Evolutionary conservation across 1,140 invertebrate species (phyloP).

Genomic region (Copidosoma floridanum): DNA sequence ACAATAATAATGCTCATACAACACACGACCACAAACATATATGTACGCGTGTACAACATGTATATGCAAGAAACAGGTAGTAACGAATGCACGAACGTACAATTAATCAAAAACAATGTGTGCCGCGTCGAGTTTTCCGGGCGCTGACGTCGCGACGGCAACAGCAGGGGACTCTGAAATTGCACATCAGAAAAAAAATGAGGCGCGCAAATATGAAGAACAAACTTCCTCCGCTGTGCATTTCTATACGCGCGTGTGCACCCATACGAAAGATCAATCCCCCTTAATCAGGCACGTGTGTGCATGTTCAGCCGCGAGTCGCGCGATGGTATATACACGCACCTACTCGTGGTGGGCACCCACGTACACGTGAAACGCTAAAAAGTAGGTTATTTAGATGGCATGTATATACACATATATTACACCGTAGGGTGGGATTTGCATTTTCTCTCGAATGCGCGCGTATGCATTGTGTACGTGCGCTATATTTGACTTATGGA

Average conservation of each 20-base stretch:
- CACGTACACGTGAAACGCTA: no score
- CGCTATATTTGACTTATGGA: constrained; percentile 12
- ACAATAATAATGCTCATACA: no score
- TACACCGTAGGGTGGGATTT: neutral
- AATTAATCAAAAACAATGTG: neutral
- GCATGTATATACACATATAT: neutral
- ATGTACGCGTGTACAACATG: no score
- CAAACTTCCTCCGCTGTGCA: constrained; percentile 11
- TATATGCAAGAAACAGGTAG: no score
- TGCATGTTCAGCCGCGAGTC: no score
- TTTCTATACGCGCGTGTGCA: neutral
- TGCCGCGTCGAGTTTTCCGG: neutral
- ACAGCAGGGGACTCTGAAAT: no score
- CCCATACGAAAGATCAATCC: constrained; percentile 8
- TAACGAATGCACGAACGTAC: neutral
- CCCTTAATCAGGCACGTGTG: neutral
- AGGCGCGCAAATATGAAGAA: constrained; percentile 6
- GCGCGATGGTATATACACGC: no score
- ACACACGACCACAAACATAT: no score
- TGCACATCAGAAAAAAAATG: constrained; percentile 5
- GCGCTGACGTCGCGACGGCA: no score
- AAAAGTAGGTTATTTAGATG: constrained; percentile 11
- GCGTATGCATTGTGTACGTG: neutral
- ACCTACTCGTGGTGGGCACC: no score
- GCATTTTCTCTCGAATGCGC: neutral